Conservation (phyloP, 2,113 vertebrate species). For the Xiphophorus maculatus region DNA sequence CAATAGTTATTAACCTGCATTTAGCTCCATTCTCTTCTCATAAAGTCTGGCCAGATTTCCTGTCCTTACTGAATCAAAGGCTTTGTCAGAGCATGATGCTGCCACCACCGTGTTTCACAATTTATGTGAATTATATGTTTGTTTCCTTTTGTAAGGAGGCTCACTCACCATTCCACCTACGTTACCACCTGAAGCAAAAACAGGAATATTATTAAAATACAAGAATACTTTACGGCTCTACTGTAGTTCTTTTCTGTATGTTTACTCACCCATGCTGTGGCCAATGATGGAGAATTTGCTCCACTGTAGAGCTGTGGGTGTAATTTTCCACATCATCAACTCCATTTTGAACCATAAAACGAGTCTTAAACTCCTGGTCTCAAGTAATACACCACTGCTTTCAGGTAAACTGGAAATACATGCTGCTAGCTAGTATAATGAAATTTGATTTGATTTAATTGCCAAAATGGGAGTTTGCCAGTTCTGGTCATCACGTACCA, state of each 20-base stretch:
- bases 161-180: conserved; percentile 82
- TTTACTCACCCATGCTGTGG: conserved; percentile 93
- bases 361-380: conserved; percentile 23
- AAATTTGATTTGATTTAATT: conserved; percentile 13
- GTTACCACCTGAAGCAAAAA: conserved; percentile 80
- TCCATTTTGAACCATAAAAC: conserved; percentile 42
- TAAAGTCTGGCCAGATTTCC: too few species aligned
- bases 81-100: neutral
- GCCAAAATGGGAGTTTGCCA: neutral
- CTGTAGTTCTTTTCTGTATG: neutral
- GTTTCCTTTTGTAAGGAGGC: too few species aligned
- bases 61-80: neutral
- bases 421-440: neutral
- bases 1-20: too few species aligned
- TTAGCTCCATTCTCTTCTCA: too few species aligned
- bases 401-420: neutral
- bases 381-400: conserved; percentile 17
- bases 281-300: conserved; percentile 86
- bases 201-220: conserved; percentile 1
- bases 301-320: conserved; percentile 88
- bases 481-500: conserved; percentile 60
- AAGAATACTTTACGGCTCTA: neutral
- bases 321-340: conserved; percentile 72
- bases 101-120: neutral
- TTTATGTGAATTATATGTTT: too few species aligned